Percentiles rank a stretch among this genome's conserved stretches.
phyloP scores from a whole-genome alignment of 2,888 invertebrate genomes.

The Chrysolina haemoptera region DNA sequence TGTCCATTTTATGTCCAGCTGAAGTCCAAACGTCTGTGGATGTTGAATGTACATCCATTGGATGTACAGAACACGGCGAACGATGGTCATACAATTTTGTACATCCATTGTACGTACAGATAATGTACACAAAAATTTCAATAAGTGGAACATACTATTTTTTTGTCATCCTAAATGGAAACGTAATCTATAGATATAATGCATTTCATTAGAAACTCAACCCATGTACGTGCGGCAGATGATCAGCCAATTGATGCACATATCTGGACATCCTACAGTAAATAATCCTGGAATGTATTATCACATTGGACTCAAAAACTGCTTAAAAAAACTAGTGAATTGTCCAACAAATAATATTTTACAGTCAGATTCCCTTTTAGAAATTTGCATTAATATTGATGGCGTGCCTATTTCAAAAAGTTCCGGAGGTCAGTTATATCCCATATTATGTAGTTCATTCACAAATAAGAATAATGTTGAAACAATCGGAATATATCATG shows the following conservation, averaged over 20 bases:
- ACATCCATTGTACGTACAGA: no score
- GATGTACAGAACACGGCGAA: no score
- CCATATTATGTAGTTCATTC: background rate
- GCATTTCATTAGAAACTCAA: no score
- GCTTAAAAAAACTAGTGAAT: constrained; percentile 12
- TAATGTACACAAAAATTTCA: no score
- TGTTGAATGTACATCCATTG: no score
- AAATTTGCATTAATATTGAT: constrained; percentile 26
- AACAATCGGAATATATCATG: constrained; percentile 9
- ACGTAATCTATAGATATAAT: background rate
- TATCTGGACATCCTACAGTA: background rate
- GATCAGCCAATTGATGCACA: no score
- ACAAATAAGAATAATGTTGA: constrained; percentile 8
- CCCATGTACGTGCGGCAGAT: no score
- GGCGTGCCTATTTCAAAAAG: background rate
- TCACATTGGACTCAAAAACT: constrained; percentile 24
- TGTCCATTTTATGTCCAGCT: no score
- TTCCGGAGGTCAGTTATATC: background rate
- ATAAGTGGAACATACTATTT: no score
- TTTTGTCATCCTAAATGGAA: background rate
- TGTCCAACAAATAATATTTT: constrained; percentile 11
- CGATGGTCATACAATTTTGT: no score
- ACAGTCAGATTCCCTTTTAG: no score
- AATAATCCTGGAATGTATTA: constrained; percentile 16
- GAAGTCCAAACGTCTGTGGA: no score